phyloP scores from a whole-genome alignment of 1,140 invertebrate species.

The Paraescarpia echinospica region DNA sequence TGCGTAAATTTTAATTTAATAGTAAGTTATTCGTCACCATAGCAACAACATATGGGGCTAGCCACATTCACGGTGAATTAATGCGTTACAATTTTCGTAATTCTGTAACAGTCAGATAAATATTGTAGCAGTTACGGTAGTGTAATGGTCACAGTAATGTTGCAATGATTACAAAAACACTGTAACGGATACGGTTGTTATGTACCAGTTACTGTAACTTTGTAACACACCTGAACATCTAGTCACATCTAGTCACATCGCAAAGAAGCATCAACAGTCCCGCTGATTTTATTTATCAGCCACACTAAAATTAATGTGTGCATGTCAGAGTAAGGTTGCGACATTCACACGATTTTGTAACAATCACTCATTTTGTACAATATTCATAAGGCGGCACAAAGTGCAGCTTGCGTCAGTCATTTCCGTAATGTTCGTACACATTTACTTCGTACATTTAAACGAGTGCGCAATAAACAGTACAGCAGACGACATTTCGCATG shows the following conservation, averaged over 20 bases:
- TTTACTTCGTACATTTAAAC: neutral
- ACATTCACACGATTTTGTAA: neutral
- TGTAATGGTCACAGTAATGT: neutral
- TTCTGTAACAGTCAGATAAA: neutral
- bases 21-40: neutral
- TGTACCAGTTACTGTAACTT: neutral
- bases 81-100: neutral
- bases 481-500: neutral
- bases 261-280: neutral
- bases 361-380: neutral
- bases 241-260: neutral
- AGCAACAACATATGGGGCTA: neutral
- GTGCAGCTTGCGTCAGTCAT: neutral
- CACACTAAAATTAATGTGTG: neutral
- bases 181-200: too few species aligned
- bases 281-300: neutral
- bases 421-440: neutral
- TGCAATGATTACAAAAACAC: neutral
- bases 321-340: neutral
- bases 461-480: neutral
- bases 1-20: neutral
- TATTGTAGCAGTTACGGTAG: conserved; percentile 5
- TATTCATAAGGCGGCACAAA: neutral
- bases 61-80: too few species aligned
- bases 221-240: neutral